phyloP scores from a whole-genome alignment of 2,888 invertebrate species.

The Mythimna albipuncta region DNA sequence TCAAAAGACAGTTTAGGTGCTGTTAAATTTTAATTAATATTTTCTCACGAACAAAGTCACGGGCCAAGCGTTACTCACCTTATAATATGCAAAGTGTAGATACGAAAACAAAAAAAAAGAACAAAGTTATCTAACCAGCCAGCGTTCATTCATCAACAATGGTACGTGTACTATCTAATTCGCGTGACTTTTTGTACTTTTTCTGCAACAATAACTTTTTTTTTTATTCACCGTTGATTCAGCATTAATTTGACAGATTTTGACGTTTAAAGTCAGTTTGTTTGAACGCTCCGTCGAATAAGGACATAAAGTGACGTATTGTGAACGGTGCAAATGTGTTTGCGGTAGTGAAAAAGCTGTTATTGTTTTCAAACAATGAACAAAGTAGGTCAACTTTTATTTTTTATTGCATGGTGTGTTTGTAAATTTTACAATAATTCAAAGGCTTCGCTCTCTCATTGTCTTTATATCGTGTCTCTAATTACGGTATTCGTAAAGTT shows the following conservation, averaged over 20 bases:
- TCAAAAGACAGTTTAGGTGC: no score
- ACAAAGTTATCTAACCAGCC: conserved; percentile 15
- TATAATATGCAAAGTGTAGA: neutral
- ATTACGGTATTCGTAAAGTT: no score
- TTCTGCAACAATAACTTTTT: conserved; percentile 46
- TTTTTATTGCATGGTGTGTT: conserved; percentile 14
- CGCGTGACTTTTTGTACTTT: conserved; percentile 73
- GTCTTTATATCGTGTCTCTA: no score
- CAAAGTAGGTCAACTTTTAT: conserved; percentile 40
- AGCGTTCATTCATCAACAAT: conserved; percentile 52
- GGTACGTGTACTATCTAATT: conserved; percentile 77
- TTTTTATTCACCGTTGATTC: conserved; percentile 46
- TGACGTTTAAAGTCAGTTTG: conserved; percentile 34
- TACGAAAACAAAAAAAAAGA: conserved; percentile 12
- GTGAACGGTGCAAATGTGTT: conserved; percentile 14
- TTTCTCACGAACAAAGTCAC: no score
- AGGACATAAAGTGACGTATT: conserved; percentile 25
- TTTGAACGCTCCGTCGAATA: conserved; percentile 10
- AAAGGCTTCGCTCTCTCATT: no score
- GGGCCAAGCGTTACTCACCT: neutral
- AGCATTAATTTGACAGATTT: conserved; percentile 33
- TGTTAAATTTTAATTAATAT: no score
- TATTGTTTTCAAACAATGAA: conserved; percentile 36
- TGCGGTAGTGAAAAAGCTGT: conserved; percentile 14
- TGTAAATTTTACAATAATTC: no score